These are phyloP conservation scores for Melanerpes aurifrons DNA, from an alignment of 2,113 vertebrate species.

Conservation along the genomic window DNA sequence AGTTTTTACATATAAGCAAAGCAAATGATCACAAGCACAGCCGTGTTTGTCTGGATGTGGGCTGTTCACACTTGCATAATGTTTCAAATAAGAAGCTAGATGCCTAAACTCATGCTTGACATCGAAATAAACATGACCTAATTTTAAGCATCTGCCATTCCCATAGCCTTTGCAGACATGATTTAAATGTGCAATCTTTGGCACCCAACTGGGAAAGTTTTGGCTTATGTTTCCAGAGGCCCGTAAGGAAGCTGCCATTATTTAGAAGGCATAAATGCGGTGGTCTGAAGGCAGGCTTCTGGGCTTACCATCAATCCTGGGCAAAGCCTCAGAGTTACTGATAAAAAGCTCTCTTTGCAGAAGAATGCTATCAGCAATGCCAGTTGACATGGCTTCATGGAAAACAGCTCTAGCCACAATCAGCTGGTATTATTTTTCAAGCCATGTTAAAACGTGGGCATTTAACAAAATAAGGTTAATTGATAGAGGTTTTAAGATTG, in stretches of 20 bases:
- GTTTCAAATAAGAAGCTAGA: constrained; percentile 17
- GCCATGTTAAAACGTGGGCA: not conserved
- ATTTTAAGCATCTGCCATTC: constrained; percentile 40
- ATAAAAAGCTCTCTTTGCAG: not conserved
- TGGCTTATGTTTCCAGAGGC: not conserved
- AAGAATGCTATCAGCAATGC: not conserved
- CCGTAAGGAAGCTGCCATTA: constrained; percentile 4
- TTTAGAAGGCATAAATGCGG: not conserved
- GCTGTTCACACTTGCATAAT: constrained; percentile 19
- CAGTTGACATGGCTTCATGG: not conserved
- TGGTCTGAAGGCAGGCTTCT: not conserved
- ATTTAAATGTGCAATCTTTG: not conserved
- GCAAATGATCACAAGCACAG: not conserved
- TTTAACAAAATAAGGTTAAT: not conserved
- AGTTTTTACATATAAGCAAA: constrained; percentile 8
- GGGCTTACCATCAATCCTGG: not conserved
- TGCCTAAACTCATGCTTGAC: constrained; percentile 21
- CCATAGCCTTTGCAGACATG: not conserved
- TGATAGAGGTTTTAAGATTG: not conserved
- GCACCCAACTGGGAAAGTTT: constrained; percentile 1
- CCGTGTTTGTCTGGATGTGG: not conserved
- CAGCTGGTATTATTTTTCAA: not conserved
- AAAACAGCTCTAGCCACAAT: not conserved
- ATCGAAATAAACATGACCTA: constrained; percentile 38
- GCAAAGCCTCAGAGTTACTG: not conserved